Evolutionary conservation across 2,888 invertebrate genomes (phyloP).

Genomic region (Erynnis tages): DNA sequence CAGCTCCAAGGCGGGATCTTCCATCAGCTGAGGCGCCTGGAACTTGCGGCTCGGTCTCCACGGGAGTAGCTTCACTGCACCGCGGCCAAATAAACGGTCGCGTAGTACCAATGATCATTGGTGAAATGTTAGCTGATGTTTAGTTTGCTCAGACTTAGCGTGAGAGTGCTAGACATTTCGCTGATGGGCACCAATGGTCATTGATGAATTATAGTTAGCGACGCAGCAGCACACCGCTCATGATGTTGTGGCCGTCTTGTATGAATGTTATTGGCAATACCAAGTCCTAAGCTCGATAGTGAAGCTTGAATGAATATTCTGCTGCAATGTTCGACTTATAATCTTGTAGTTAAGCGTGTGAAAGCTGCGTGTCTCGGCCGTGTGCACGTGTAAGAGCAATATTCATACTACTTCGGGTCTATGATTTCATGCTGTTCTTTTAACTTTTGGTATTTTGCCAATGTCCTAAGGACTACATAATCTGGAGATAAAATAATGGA

Average conservation of each 20-base stretch:
- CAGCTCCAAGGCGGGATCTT: conserved; percentile 81
- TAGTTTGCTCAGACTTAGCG: conserved; percentile 17
- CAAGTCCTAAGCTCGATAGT: conserved; percentile 56
- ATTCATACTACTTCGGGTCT: conserved; percentile 39
- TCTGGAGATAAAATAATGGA: neutral
- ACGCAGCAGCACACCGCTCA: conserved; percentile 43
- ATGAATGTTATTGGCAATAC: conserved; percentile 55
- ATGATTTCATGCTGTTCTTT: conserved; percentile 36
- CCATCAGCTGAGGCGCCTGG: conserved; percentile 80
- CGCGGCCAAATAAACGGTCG: conserved; percentile 54
- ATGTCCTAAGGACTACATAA: neutral
- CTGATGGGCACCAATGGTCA: conserved; percentile 46
- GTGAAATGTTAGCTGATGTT: conserved; percentile 43
- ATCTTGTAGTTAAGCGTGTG: conserved; percentile 67
- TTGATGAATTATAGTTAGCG: conserved; percentile 50
- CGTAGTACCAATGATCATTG: conserved; percentile 52
- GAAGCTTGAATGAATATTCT: conserved; percentile 51
- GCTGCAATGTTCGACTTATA: conserved; percentile 29
- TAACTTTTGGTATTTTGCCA: neutral
- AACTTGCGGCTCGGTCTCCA: conserved; percentile 86
- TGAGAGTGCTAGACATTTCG: conserved; percentile 46
- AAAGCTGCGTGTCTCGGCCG: conserved; percentile 39
- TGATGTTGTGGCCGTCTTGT: conserved; percentile 33
- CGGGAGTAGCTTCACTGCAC: conserved; percentile 84
- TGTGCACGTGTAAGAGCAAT: conserved; percentile 34